Percentiles rank a stretch among this genome's conserved stretches.
Evolutionary conservation across 1,140 invertebrate species (phyloP).

Genomic region (Trypoxylus dichotomus): DNA sequence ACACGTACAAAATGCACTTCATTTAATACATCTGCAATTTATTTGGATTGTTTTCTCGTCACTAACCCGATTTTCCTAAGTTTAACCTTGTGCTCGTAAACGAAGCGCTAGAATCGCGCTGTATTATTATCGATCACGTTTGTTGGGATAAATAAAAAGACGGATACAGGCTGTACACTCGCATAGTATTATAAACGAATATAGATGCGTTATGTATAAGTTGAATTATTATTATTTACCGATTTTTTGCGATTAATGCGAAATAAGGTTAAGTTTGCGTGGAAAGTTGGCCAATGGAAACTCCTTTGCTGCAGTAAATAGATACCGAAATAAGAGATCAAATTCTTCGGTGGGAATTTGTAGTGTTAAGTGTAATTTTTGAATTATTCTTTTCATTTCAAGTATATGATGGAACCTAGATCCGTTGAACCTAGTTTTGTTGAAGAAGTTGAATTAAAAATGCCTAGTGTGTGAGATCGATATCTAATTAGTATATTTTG

Average conservation of each 20-base stretch:
- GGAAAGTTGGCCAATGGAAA: conserved; percentile 15
- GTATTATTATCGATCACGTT: background rate
- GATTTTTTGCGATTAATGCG: background rate
- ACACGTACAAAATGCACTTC: background rate
- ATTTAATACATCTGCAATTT: background rate
- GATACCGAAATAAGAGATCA: background rate
- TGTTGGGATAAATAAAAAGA: background rate
- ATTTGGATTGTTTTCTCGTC: background rate
- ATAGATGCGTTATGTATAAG: background rate
- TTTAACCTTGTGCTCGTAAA: background rate
- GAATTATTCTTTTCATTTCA: background rate
- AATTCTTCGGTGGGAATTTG: background rate
- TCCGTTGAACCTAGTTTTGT: too few species aligned
- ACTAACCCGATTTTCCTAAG: conserved; percentile 3
- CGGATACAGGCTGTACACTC: background rate
- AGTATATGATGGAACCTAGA: too few species aligned
- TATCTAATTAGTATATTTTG: too few species aligned
- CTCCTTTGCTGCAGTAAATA: background rate
- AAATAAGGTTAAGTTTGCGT: background rate
- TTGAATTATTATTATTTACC: background rate
- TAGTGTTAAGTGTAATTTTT: background rate
- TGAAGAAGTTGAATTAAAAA: too few species aligned
- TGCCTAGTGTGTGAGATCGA: too few species aligned
- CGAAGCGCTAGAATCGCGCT: background rate
- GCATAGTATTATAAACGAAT: background rate